phyloP scores from a whole-genome alignment of 2,888 invertebrate genomes.

The Linnaemya tessellans region DNA sequence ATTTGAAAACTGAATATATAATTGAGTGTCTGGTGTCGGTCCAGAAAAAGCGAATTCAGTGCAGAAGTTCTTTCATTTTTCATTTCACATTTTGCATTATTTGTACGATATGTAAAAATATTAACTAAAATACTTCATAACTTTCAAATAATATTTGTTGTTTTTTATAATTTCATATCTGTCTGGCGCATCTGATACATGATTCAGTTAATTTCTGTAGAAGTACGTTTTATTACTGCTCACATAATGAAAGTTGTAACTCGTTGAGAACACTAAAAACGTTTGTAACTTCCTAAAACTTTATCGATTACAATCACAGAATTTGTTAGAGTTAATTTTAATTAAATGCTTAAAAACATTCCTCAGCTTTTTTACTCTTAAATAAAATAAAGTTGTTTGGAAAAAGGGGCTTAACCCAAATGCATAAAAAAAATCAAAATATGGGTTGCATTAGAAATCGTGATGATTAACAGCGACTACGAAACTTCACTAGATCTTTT shows the following conservation, averaged over 20 bases:
- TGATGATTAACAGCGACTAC: slow-evolving; percentile 61
- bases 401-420: slow-evolving; percentile 23
- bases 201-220: slow-evolving; percentile 10
- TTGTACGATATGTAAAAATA: too few species aligned
- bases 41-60: too few species aligned
- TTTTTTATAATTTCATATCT: neutral
- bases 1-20: too few species aligned
- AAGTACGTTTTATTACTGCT: neutral
- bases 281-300: slow-evolving; percentile 31
- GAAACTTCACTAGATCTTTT: neutral
- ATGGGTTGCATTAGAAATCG: slow-evolving; percentile 66
- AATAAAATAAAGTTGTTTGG: neutral
- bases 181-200: neutral
- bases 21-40: too few species aligned
- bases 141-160: neutral
- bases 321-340: neutral
- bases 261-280: neutral
- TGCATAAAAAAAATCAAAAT: slow-evolving; percentile 38
- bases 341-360: slow-evolving; percentile 27
- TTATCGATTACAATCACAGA: slow-evolving; percentile 24
- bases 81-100: too few species aligned
- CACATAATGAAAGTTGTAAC: neutral
- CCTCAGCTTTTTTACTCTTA: neutral
- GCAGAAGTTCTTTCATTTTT: too few species aligned
- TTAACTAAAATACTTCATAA: too few species aligned